Conservation (phyloP, 2,888 invertebrate species). For the Galerucella nymphaeae region DNA sequence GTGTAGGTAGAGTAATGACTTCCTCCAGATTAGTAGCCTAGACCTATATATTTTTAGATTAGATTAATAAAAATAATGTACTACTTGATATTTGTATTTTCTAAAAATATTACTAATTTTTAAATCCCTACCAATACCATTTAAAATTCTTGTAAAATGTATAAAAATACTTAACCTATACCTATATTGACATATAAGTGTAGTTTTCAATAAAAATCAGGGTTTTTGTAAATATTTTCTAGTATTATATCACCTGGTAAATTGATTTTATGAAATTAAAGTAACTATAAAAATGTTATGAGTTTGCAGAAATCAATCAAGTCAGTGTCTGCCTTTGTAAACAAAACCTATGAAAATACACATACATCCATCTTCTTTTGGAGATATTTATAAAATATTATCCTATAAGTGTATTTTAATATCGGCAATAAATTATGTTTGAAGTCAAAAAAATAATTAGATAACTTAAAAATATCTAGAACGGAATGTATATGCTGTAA, state of each 20-base stretch:
- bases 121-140: too few relatives aligned
- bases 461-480: constrained; percentile 7
- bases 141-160: too few relatives aligned
- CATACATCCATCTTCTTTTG: constrained; percentile 12
- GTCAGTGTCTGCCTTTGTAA: constrained; percentile 24
- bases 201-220: not conserved
- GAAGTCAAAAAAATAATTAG: constrained; percentile 5
- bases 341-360: constrained; percentile 18
- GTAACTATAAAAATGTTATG: constrained; percentile 1
- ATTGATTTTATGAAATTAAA: constrained; percentile 12
- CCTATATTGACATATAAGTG: not conserved
- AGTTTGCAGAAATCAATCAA: constrained; percentile 25
- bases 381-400: constrained; percentile 19
- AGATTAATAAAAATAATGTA: not conserved
- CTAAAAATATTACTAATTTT: constrained; percentile 2
- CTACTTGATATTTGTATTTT: not conserved
- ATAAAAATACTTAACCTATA: too few relatives aligned
- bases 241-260: not conserved
- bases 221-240: constrained; percentile 6
- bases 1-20: constrained; percentile 15
- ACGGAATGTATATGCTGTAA: constrained; percentile 6
- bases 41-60: constrained; percentile 16
- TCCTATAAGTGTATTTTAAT: constrained; percentile 22
- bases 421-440: constrained; percentile 18
- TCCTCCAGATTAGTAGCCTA: not conserved